A percentile compares a stretch with the other conserved stretches of the same genome.
Evolutionary conservation across 1,140 invertebrate genomes (phyloP).

Genomic region (Vanessa tameamea): DNA sequence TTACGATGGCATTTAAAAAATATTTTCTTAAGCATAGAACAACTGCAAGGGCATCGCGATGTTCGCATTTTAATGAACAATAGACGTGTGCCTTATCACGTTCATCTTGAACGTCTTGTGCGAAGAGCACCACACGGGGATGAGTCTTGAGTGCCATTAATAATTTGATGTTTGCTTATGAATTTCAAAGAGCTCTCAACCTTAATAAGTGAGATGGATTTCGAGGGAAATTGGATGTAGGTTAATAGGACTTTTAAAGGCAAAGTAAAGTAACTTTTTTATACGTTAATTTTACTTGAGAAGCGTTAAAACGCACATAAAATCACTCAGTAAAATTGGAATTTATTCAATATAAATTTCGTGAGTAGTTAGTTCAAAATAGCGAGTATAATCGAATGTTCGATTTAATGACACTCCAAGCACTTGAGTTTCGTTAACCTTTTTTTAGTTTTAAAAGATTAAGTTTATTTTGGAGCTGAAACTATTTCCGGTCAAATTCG

Average conservation of each 20-base stretch:
- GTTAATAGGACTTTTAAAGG: slow-evolving; percentile 20
- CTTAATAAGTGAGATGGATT: slow-evolving; percentile 38
- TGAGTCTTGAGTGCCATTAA: slow-evolving; percentile 37
- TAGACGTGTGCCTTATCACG: slow-evolving; percentile 37
- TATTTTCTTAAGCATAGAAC: neutral
- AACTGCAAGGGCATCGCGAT: neutral
- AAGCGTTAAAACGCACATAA: slow-evolving; percentile 3
- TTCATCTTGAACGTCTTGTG: slow-evolving; percentile 21
- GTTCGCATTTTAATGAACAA: slow-evolving; percentile 9
- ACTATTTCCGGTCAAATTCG: neutral
- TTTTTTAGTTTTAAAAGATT: slow-evolving; percentile 26
- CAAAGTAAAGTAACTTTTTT: slow-evolving; percentile 19
- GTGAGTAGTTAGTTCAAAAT: slow-evolving; percentile 5
- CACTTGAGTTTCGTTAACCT: slow-evolving; percentile 17
- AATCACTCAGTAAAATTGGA: neutral
- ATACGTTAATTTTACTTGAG: slow-evolving; percentile 7
- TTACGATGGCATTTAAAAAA: neutral
- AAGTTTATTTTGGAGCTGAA: neutral
- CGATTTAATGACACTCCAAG: slow-evolving; percentile 21
- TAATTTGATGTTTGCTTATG: slow-evolving; percentile 42
- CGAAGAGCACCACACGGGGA: slow-evolving; percentile 28
- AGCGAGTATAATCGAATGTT: slow-evolving; percentile 23
- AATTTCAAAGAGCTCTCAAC: slow-evolving; percentile 39
- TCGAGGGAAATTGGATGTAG: slow-evolving; percentile 31
- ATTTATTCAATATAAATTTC: slow-evolving; percentile 5